Percentiles rank a stretch among this genome's conserved stretches.
Evolutionary conservation across 2,888 invertebrate genomes (phyloP).

Genomic region (Ethmia dodecea): DNA sequence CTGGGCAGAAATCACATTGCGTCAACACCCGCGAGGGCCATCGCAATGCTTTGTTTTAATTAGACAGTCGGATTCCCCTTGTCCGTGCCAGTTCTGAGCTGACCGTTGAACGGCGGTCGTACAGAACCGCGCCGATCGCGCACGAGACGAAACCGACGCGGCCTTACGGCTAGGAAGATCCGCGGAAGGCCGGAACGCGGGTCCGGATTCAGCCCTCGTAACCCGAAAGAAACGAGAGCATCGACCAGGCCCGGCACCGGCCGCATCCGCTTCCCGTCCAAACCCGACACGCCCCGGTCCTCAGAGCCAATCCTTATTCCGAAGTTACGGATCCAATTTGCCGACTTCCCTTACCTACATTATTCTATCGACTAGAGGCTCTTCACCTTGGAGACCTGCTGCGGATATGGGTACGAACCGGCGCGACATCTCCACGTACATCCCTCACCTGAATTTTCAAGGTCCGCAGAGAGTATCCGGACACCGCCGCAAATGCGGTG

Average conservation of each 20-base stretch:
- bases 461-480: slow-evolving; percentile 45
- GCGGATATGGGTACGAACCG: slow-evolving; percentile 83
- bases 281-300: slow-evolving; percentile 79
- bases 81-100: slow-evolving; percentile 81
- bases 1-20: slow-evolving; percentile 84
- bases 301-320: slow-evolving; percentile 87
- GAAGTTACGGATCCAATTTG: slow-evolving; percentile 82
- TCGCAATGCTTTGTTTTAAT: slow-evolving; percentile 85
- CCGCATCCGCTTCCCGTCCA: no score
- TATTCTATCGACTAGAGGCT: slow-evolving; percentile 80
- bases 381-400: slow-evolving; percentile 86
- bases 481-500: slow-evolving; percentile 37
- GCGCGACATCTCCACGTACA: slow-evolving; percentile 46
- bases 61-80: slow-evolving; percentile 81
- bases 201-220: slow-evolving; percentile 42
- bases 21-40: slow-evolving; percentile 79
- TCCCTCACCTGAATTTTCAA: slow-evolving; percentile 50
- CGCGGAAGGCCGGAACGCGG: slow-evolving; percentile 31
- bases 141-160: slow-evolving; percentile 35
- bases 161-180: slow-evolving; percentile 31
- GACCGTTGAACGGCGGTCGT: slow-evolving; percentile 62
- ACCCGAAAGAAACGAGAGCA: slow-evolving; percentile 18
- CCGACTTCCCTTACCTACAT: slow-evolving; percentile 84
- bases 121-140: slow-evolving; percentile 26
- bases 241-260: slow-evolving; percentile 27